A percentile compares a stretch with the other conserved stretches of the same genome.
Evolutionary conservation across 2,797 vertebrate genomes (phyloP).

Genomic region (Ptychadena robeensis): DNA sequence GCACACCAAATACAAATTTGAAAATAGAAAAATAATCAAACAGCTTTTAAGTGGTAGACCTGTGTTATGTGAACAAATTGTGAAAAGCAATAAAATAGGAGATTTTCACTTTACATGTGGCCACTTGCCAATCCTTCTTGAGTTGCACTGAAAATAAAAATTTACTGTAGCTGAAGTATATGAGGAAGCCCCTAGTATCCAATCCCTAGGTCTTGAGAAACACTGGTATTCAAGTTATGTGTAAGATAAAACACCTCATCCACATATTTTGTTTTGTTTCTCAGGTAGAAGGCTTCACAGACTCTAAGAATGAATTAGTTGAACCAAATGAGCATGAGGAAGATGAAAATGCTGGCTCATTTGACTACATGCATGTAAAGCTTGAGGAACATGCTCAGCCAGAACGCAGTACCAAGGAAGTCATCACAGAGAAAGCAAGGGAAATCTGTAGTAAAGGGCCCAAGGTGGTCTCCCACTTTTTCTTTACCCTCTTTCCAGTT

Average conservation of each 20-base stretch:
- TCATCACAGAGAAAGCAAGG: constrained; percentile 59
- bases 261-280: background rate
- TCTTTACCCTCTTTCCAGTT: constrained; percentile 65
- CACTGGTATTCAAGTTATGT: no score
- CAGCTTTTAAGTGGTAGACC: no score
- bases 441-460: constrained; percentile 37
- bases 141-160: no score
- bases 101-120: no score
- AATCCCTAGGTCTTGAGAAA: no score
- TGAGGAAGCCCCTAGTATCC: no score
- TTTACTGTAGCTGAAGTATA: no score
- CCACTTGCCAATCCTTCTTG: no score
- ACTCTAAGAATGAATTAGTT: constrained; percentile 7
- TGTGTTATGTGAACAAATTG: no score
- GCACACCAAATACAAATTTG: no score
- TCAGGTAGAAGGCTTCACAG: constrained; percentile 46
- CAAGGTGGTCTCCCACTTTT: background rate
- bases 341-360: background rate
- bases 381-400: constrained; percentile 64
- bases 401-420: constrained; percentile 47
- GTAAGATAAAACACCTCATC: background rate
- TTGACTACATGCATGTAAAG: constrained; percentile 35
- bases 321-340: constrained; percentile 23
- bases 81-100: no score
- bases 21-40: no score